phyloP scores from a whole-genome alignment of 2,113 vertebrate genomes.

The Oryctolagus cuniculus region DNA sequence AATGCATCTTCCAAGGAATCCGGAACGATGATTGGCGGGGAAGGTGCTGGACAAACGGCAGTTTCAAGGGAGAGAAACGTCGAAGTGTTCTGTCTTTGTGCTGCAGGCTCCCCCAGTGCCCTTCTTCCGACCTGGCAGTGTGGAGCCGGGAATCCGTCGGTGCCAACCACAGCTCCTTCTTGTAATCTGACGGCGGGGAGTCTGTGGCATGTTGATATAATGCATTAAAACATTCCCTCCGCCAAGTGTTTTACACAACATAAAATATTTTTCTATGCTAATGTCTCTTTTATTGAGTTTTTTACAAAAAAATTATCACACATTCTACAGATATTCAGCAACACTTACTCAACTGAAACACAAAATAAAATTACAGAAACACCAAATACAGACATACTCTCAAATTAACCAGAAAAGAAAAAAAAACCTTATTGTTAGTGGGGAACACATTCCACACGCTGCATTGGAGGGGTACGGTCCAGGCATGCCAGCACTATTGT shows the following conservation, averaged over 20 bases:
- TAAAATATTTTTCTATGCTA: slow-evolving; percentile 84
- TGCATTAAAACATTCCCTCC: slow-evolving; percentile 80
- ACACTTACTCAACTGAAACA: slow-evolving; percentile 81
- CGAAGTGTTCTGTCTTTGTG: neutral
- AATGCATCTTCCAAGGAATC: neutral
- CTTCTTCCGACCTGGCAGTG: neutral
- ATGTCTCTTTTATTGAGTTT: slow-evolving; percentile 83
- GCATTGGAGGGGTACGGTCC: accelerated
- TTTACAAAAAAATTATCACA: slow-evolving; percentile 80
- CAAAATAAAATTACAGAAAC: slow-evolving; percentile 81
- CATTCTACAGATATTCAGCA: slow-evolving; percentile 82
- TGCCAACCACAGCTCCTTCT: slow-evolving; percentile 12
- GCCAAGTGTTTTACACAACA: slow-evolving; percentile 84
- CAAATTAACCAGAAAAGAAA: slow-evolving; percentile 53
- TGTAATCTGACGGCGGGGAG: slow-evolving; percentile 18
- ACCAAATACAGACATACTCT: slow-evolving; percentile 73
- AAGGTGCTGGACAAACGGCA: neutral
- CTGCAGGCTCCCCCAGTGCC: neutral
- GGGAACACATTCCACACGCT: neutral
- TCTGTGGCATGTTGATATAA: slow-evolving; percentile 77
- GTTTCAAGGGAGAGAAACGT: neutral
- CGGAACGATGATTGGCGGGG: neutral
- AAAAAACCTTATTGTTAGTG: slow-evolving; percentile 26
- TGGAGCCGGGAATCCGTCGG: neutral
- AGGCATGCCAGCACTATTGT: neutral